These are phyloP conservation scores for Takifugu flavidus DNA, from an alignment of 2,113 vertebrate species.

Conservation along the genomic window DNA sequence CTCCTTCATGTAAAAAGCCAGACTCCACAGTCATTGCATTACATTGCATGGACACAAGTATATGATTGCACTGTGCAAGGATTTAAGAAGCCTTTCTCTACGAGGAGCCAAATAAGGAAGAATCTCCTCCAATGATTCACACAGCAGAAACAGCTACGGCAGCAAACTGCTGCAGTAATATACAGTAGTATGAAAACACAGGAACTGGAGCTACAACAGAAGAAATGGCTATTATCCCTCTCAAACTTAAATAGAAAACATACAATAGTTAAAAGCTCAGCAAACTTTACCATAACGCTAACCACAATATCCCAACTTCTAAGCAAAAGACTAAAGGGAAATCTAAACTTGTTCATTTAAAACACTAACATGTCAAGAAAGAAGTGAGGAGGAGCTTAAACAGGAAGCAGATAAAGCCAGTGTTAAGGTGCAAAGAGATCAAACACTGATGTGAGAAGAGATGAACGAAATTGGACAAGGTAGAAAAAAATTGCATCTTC, in stretches of 20 bases:
- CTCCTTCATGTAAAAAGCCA: constrained; percentile 11
- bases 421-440: background rate
- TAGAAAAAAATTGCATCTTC: background rate
- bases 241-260: constrained; percentile 7
- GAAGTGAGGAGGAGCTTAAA: constrained; percentile 44
- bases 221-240: constrained; percentile 10
- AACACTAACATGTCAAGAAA: constrained; percentile 1
- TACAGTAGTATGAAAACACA: background rate
- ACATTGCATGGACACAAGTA: constrained; percentile 5
- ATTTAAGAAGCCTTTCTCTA: background rate
- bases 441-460: background rate
- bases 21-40: background rate
- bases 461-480: background rate
- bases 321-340: background rate
- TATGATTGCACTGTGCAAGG: background rate
- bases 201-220: background rate
- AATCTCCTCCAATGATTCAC: constrained; percentile 19
- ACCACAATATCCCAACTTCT: background rate
- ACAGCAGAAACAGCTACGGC: background rate
- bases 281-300: background rate
- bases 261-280: background rate
- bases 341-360: background rate
- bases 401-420: constrained; percentile 45
- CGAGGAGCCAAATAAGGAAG: constrained; percentile 50
- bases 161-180: too few relatives aligned